Conservation (phyloP, 2,797 vertebrate species). For the Synaphobranchus kaupii region DNA sequence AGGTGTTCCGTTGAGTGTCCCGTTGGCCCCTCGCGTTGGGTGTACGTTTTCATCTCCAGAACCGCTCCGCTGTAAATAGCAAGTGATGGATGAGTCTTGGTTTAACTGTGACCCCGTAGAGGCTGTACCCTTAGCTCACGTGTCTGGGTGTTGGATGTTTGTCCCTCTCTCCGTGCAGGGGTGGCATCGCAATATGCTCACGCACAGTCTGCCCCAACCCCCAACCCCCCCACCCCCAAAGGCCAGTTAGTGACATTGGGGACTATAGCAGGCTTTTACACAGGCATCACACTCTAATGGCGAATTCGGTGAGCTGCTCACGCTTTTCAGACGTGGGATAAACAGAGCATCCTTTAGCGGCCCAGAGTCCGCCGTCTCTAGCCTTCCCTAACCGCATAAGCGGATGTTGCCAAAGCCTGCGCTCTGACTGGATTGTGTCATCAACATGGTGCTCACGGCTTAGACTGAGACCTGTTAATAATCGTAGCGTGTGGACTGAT, state of each 20-base stretch:
- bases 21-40: neutral
- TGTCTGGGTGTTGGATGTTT: neutral
- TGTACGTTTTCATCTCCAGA: neutral
- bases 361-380: neutral
- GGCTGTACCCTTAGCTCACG: neutral
- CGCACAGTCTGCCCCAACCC: neutral
- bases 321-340: neutral
- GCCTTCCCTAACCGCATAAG: neutral
- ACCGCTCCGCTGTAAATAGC: neutral
- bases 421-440: neutral
- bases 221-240: neutral
- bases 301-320: neutral
- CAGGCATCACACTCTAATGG: neutral
- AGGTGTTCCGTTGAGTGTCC: neutral
- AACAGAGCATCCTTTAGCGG: neutral
- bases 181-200: neutral
- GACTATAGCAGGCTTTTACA: neutral
- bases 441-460: neutral
- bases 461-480: neutral
- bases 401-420: neutral
- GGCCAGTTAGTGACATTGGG: neutral
- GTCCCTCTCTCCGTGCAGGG: neutral
- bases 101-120: neutral
- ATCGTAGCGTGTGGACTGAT: neutral
- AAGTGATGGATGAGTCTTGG: neutral